phyloP scores from a whole-genome alignment of 2,113 vertebrate genomes.

The Pantherophis guttatus region DNA sequence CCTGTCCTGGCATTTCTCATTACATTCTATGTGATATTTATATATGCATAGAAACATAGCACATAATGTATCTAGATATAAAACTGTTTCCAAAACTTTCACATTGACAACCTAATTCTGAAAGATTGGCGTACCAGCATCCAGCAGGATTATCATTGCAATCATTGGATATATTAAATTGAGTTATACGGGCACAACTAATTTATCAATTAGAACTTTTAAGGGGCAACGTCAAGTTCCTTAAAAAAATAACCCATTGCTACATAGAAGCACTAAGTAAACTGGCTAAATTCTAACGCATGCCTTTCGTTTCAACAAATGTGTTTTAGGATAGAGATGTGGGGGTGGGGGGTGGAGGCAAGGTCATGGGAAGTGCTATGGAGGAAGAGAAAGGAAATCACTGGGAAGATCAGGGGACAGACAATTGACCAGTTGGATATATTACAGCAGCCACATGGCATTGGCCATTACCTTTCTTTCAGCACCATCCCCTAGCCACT shows the following conservation, averaged over 20 bases:
- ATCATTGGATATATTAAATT: neutral
- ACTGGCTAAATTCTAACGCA: neutral
- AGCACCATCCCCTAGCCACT: neutral
- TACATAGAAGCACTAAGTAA: neutral
- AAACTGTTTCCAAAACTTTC: neutral
- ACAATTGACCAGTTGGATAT: neutral
- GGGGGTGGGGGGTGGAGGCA: neutral
- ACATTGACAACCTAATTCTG: neutral
- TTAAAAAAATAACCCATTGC: neutral
- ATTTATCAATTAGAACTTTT: neutral
- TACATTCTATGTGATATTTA: neutral
- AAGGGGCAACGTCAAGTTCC: neutral
- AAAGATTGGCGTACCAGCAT: neutral
- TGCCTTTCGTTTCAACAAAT: neutral
- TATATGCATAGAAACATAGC: neutral
- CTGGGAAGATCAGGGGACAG: neutral
- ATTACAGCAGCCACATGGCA: neutral
- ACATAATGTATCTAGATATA: neutral
- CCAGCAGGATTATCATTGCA: neutral
- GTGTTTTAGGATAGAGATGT: neutral
- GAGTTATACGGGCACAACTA: neutral
- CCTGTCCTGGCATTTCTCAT: neutral
- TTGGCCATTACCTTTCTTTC: neutral
- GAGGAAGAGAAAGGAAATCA: neutral
- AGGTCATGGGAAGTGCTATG: neutral